Base-by-base conservation (phyloP, 2,797 vertebrate species). In the Eutrigla gurnardus region DNA sequence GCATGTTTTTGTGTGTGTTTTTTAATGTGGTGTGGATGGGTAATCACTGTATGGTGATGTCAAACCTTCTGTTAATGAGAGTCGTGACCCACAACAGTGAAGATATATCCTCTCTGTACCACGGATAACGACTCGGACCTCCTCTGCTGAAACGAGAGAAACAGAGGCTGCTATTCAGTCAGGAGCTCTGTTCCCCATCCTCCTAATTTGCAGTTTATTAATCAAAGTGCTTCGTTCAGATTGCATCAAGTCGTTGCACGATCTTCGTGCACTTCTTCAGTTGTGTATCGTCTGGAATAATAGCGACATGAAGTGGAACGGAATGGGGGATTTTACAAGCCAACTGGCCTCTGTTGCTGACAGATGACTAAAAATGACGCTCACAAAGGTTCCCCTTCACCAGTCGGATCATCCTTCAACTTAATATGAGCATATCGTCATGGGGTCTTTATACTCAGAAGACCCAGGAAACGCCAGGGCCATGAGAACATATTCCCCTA, bases 401-500 rank as follows among this genome's bases (percentile, higher is more conserved):
- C 50, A 65, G 65, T 57, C n/a, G 35, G 72, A 75, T 61, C 78
- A 79, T 85, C 73, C 74, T 39, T 89, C 72, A 85, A 52, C 67
- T 80, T 82, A 75, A 81, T 77, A 49, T 52, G 73, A 77, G 71
- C 65, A 43, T 75, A 46, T 78, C 77, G 78, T 82, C 70, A 35
- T 55, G 36, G 45, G 60, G 74, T 70, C 65, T 75, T 82, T 73
- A 74, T 71, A n/a, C 78, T 66, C 61, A 43, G 54, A 70, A 70
- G 85, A 81, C 39, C 52, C 88, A 89, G 80, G 87, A 91, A 91
- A 86, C 65, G 77, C 86, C 81, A 84, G 54, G 72, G 59, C 81
- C 79, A 79, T 86, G 85, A 88, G 84, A 88, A 88, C 86, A 90
- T 88, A 80, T 78, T 80, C 82, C 59, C 77, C 64, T 75, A 81